Evolutionary conservation across 2,888 invertebrate species (phyloP), one percentile per base, ranked within the genome.

Genomic region (Drosophila borealis): DNA sequence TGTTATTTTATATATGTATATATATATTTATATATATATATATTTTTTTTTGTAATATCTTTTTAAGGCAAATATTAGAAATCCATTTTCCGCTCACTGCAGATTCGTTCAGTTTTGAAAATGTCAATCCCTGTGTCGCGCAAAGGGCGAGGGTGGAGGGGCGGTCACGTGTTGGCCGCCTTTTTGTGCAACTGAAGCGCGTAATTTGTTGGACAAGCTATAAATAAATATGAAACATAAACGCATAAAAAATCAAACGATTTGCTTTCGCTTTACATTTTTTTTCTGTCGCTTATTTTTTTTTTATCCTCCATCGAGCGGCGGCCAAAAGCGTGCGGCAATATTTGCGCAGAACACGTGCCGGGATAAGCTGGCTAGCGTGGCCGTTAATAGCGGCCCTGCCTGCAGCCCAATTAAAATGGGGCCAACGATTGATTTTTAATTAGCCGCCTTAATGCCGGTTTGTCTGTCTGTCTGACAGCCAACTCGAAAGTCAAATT

Each of bases 41-140:
- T n/a, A 13, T 62, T 72, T 45, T 54, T 57, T 41, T 65, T 50
- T 78, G 63, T 74, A 67, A 64, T 78, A 79, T 74, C 71, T 63
- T 78, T 78, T 69, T 74, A 76, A 71, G 68, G 62, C 61, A 78
- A 83, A 89, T 85, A 90, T 90, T 91, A 90, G 89, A 90, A 91
- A 89, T 90, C 90, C 89, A 91, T 92, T 91, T 92, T 92, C 91
- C 91, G 89, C 91, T 91, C 88, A 87, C 86, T 91, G 91, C 89
- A 90, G 90, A 90, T 83, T 88, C 81, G 89, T 90, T 91, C 89
- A 91, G 89, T 90, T 90, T 88, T 87, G 81, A 90, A 90, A 90
- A 87, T 84, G 81, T 86, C 75, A 69, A 72, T 77, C 67, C 59
- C 57, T 48, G 50, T 44, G 42, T 34, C 37, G n/a, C 54, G 36